phyloP scores from a whole-genome alignment of 2,113 vertebrate genomes.

The Python bivittatus region DNA sequence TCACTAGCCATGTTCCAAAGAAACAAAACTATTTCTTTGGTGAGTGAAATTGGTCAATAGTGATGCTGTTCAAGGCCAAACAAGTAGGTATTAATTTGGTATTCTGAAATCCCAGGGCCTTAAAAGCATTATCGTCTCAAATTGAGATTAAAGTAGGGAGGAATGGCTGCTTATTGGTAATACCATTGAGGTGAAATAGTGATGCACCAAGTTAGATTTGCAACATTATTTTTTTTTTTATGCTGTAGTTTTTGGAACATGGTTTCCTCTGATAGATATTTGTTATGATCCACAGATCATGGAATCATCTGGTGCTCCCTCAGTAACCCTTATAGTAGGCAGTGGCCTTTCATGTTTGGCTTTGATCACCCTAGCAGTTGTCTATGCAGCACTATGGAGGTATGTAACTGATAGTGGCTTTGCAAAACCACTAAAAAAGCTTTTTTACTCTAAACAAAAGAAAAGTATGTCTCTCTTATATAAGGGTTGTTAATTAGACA shows the following conservation, averaged over 20 bases:
- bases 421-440: slow-evolving; percentile 18
- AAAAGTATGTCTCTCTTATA: neutral
- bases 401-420: slow-evolving; percentile 68
- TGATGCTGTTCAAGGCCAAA: slow-evolving; percentile 42
- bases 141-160: slow-evolving; percentile 36
- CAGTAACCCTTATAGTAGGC: slow-evolving; percentile 97
- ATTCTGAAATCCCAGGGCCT: slow-evolving; percentile 42
- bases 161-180: slow-evolving; percentile 12
- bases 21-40: slow-evolving; percentile 30
- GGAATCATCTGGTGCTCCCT: slow-evolving; percentile 96
- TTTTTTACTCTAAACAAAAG: neutral
- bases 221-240: slow-evolving; percentile 12
- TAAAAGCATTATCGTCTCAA: slow-evolving; percentile 31
- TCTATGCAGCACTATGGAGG: slow-evolving; percentile 97
- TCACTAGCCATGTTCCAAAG: slow-evolving; percentile 6
- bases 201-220: slow-evolving; percentile 40
- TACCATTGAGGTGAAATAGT: neutral
- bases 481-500: slow-evolving; percentile 17
- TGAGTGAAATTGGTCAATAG: neutral
- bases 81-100: slow-evolving; percentile 16
- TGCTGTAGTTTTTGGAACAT: slow-evolving; percentile 61
- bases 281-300: slow-evolving; percentile 87
- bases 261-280: slow-evolving; percentile 27
- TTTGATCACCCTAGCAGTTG: slow-evolving; percentile 93
- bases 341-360: slow-evolving; percentile 98